Evolutionary conservation across 1,140 invertebrate species (phyloP), one percentile per base, ranked within the genome.

Genomic region (Eriocheir sinensis): DNA sequence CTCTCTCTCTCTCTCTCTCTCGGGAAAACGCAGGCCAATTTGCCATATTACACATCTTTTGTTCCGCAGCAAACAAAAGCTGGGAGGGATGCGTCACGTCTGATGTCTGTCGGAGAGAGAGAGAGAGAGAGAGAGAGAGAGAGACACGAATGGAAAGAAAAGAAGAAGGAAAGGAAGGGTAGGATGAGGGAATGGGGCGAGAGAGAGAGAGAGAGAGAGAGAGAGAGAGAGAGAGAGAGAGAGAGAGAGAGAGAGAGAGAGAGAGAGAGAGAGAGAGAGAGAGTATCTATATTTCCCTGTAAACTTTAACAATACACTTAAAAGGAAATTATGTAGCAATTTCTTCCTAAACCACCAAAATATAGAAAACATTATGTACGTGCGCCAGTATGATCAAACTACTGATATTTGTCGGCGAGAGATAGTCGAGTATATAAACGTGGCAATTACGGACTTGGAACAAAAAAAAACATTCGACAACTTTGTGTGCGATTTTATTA

Each of bases 41-140:
- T 72, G 60, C 60, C 60, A 72, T 72, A 72, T 72, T 72, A 72
- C 60, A 72, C 60, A 72, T 72, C 60, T 72, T 72, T 72, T 72
- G 60, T 72, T 21, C 60, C 60, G 60, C 60, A n/a, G 21, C 60
- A 72, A 72, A 72, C 60, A 72, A 72, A 72, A 72, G 60, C 60
- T 72, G 60, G 27, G 60, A 72, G 60, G 60, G 60, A 72, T n/a
- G 60, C 60, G 60, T 72, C 60, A 72, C 60, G 60, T 72, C 60
- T 72, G 60, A 72, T 72, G 60, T 72, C 60, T 72, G 60, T 72
- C 60, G 21, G 83, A 86, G 83, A 86, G 83, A 86, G 83, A 86
- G 83, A 86, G 83, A 86, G 83, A 86, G 83, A 86, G 83, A 88
- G 85, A 88, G 85, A 88, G 85, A 88, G 85, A 88, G 44, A 88